Conservation (phyloP, 1,140 invertebrate genomes). For the Samia ricini region DNA sequence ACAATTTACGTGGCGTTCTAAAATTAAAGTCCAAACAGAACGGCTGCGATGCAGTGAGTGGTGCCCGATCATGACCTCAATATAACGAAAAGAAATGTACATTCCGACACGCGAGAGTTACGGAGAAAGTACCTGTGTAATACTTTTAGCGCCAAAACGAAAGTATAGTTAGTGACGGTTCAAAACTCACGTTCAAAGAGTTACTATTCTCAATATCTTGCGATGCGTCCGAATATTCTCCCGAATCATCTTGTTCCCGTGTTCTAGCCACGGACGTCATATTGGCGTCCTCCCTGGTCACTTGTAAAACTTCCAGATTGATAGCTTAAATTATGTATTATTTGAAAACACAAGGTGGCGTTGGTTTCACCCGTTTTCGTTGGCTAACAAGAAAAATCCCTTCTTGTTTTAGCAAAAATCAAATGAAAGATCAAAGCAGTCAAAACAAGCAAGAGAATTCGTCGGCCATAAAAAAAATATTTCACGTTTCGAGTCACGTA, state of each 20-base stretch:
- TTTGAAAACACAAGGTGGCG: conserved; percentile 32
- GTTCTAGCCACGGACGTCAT: conserved; percentile 72
- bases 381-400: conserved; percentile 42
- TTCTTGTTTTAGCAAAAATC: conserved; percentile 53
- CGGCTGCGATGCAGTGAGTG: conserved; percentile 49
- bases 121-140: conserved; percentile 65
- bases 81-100: conserved; percentile 71
- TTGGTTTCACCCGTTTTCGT: conserved; percentile 18
- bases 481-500: conserved; percentile 35
- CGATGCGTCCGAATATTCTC: conserved; percentile 72
- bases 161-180: conserved; percentile 39
- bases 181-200: conserved; percentile 66
- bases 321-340: conserved; percentile 34
- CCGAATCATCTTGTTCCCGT: conserved; percentile 68
- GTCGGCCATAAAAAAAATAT: conserved; percentile 64
- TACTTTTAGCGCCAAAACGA: conserved; percentile 68
- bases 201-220: conserved; percentile 69
- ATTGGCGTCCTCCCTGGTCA: conserved; percentile 58
- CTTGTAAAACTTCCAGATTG: conserved; percentile 72
- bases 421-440: conserved; percentile 67
- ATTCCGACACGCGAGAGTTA: conserved; percentile 68
- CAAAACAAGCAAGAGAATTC: conserved; percentile 65
- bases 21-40: conserved; percentile 51
- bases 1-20: conserved; percentile 42
- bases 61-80: conserved; percentile 68